Conservation (phyloP, 2,113 vertebrate species). For the Genyomyrus donnyi region DNA sequence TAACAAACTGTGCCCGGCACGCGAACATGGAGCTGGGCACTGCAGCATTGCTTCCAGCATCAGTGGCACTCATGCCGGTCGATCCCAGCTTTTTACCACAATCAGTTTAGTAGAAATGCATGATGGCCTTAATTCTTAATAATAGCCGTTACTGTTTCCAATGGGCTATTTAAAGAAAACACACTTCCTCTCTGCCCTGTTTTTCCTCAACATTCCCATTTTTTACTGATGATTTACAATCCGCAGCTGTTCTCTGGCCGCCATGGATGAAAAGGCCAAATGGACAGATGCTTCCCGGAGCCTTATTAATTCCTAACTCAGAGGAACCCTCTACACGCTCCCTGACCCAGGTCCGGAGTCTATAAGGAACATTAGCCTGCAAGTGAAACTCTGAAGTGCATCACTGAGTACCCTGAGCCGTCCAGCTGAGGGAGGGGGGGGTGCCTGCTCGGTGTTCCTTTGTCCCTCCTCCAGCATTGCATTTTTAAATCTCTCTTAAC, state of each 20-base stretch:
- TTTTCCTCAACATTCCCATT: background rate
- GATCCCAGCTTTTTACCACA: background rate
- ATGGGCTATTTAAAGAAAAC: background rate
- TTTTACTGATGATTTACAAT: background rate
- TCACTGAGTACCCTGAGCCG: background rate
- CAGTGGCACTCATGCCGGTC: background rate
- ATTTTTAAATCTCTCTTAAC: background rate
- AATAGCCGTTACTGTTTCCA: background rate
- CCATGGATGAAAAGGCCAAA: conserved; percentile 11
- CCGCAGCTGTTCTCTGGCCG: background rate
- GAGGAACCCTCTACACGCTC: background rate
- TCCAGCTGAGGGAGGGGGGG: background rate
- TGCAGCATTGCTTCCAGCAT: background rate
- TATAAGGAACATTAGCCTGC: conserved; percentile 14
- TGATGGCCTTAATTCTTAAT: background rate
- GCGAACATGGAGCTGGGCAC: background rate
- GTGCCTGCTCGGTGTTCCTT: background rate
- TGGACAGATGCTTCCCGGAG: background rate
- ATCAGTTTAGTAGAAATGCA: background rate
- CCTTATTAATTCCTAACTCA: conserved; percentile 22
- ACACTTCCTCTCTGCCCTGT: background rate
- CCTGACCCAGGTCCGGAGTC: background rate
- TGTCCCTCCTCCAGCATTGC: no score
- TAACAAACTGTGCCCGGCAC: background rate
- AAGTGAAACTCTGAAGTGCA: background rate